These are phyloP conservation scores for Hirudo medicinalis DNA, from an alignment of 1,140 invertebrate species.

Conservation along the genomic window DNA sequence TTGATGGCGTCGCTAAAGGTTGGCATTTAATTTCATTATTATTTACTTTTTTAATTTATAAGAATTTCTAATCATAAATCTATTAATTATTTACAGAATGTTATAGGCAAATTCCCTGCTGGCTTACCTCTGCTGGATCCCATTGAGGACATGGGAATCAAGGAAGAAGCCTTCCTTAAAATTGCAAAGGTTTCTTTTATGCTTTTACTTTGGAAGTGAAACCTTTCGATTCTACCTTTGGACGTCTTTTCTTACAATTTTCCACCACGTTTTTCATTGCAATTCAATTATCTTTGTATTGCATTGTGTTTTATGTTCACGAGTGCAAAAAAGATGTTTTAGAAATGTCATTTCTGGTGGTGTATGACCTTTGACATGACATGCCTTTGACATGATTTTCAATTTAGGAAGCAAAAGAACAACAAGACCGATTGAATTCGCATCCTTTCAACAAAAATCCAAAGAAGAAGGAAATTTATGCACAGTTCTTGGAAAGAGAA, in stretches of 20 bases:
- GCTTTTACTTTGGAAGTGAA: no score
- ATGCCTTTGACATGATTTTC: no score
- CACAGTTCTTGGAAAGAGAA: slow-evolving; percentile 59
- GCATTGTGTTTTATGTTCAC: background rate
- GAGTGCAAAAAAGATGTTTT: no score
- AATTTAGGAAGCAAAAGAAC: slow-evolving; percentile 63
- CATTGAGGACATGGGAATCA: slow-evolving; percentile 88
- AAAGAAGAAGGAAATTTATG: slow-evolving; percentile 56
- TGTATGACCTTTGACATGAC: no score
- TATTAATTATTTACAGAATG: slow-evolving; percentile 49
- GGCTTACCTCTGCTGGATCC: slow-evolving; percentile 80
- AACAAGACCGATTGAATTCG: slow-evolving; percentile 62
- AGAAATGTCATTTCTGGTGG: no score
- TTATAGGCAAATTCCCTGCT: slow-evolving; percentile 71
- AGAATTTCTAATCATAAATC: slow-evolving; percentile 6
- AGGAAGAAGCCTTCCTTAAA: slow-evolving; percentile 62
- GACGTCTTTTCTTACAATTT: no score
- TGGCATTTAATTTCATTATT: background rate
- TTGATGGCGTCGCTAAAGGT: slow-evolving; percentile 70
- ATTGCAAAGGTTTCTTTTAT: slow-evolving; percentile 44
- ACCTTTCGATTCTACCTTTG: no score
- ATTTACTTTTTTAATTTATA: background rate
- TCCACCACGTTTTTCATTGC: no score
- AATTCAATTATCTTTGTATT: background rate
- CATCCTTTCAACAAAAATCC: slow-evolving; percentile 69